Evolutionary conservation across 1,140 invertebrate genomes (phyloP), one percentile per base, ranked within the genome.

Genomic region (Apis laboriosa): DNA sequence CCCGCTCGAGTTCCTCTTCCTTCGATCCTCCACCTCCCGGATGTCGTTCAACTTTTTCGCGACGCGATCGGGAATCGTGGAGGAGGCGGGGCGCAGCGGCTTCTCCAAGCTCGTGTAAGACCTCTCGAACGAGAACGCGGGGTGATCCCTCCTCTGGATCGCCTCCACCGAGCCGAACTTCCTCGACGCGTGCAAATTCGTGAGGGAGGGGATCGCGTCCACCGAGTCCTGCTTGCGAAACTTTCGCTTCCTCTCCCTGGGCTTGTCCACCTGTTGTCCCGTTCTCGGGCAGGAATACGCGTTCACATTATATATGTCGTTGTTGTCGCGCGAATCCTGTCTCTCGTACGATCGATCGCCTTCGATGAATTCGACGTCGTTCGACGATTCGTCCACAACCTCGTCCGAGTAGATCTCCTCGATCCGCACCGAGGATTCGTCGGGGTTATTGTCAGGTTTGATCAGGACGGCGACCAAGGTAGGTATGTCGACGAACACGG

Each of bases 381-480:
- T 86, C 60, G 83, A 72, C 60, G 83, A 72, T 43, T 86, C 87
- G 60, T 89, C 91, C 5, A 73, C 83, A 13, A 85, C 82, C 56
- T 85, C 87, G 58, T 92, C 90, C 19, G 84, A 89, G 9, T 80
- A 90, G 15, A 92, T 91, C 66, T 92, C 92, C 70, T 92, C 92
- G 72, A 92, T 92, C 75, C 89, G 91, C 28, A 84, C 58, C 0
- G 86, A 77, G 8, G 82, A 68, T 7, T 72, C 77, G 43, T 88
- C 80, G 15, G 83, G 68, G 63, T 49, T 87, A 24, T 92, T 71
- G 49, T 92, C 91, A 1, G 92, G 91, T 43, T 92, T 92, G 76
- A 92, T 92, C 56, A 92, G 70, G 17, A 92, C 92, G 1, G 91
- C 91, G 9, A 92, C 92, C 24, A 92, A 58, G 0, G 92, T 92